Conservation (phyloP, 2,113 vertebrate genomes). For the Actenoides hombroni region DNA sequence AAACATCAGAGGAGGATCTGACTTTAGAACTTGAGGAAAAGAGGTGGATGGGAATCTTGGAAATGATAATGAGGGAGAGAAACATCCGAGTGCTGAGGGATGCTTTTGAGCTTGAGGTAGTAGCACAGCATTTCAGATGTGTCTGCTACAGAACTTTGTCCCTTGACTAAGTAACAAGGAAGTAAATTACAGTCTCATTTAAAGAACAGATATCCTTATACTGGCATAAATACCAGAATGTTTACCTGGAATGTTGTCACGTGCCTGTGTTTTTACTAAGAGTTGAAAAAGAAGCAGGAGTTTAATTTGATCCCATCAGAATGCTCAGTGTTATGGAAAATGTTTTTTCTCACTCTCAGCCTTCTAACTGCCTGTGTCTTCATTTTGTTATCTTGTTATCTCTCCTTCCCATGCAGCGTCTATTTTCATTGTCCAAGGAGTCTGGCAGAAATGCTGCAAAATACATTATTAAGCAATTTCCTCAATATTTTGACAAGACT, state of each 20-base stretch:
- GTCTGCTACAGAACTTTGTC: background rate
- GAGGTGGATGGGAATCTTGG: background rate
- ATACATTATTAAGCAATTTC: constrained; percentile 83
- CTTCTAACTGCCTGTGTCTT: background rate
- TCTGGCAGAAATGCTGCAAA: constrained; percentile 88
- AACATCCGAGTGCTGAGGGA: fast-evolving
- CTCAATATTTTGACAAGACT: constrained; percentile 89
- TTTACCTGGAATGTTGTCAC: background rate
- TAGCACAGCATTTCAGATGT: background rate
- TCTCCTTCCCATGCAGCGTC: constrained; percentile 71
- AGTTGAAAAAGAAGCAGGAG: background rate
- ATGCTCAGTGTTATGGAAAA: background rate
- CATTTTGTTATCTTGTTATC: background rate
- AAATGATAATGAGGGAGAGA: background rate
- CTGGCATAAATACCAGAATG: background rate
- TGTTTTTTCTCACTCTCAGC: background rate
- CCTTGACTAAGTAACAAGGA: background rate
- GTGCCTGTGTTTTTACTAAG: background rate
- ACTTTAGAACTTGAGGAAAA: background rate
- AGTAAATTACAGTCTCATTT: background rate
- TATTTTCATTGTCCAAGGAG: constrained; percentile 83
- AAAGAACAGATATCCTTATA: background rate
- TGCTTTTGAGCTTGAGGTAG: background rate
- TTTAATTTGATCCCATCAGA: background rate
- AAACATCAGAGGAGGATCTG: background rate